A percentile compares a stretch with the other conserved stretches of the same genome.
Evolutionary conservation across 2,113 vertebrate species (phyloP).

Genomic region (Clarias magur): DNA sequence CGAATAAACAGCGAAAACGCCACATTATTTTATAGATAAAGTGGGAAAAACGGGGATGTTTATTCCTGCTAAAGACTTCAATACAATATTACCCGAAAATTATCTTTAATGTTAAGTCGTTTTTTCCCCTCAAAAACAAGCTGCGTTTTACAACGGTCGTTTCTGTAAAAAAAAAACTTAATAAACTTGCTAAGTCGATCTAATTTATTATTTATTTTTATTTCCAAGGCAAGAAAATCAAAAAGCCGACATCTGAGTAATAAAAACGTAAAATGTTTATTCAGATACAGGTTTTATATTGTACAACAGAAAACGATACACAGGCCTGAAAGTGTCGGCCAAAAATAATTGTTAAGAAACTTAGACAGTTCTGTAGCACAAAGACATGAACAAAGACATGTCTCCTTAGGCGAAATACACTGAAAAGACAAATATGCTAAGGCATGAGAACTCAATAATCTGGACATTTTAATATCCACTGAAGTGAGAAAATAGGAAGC

Average conservation of each 20-base stretch:
- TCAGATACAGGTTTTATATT: conserved; percentile 58
- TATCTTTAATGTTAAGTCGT: neutral
- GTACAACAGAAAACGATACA: conserved; percentile 58
- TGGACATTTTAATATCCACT: neutral
- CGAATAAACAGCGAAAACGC: neutral
- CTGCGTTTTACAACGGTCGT: neutral
- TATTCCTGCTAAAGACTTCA: neutral
- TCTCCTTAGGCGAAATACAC: neutral
- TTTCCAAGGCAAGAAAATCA: neutral
- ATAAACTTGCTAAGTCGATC: too few species aligned
- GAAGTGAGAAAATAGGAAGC: neutral
- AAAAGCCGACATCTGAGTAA: conserved; percentile 33
- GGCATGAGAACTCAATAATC: conserved; percentile 5
- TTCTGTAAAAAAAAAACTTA: neutral
- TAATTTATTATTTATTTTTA: neutral
- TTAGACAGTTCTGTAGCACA: conserved; percentile 47
- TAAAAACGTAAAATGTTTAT: conserved; percentile 65
- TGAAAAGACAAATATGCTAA: conserved; percentile 17
- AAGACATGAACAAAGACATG: conserved; percentile 27
- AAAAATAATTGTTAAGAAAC: conserved; percentile 52
- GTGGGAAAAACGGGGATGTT: neutral
- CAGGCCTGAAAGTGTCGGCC: conserved; percentile 43
- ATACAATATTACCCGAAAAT: neutral
- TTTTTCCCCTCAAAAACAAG: neutral
- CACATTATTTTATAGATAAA: too few species aligned